Evolutionary conservation across 2,113 vertebrate genomes (phyloP), one percentile per base, ranked within the genome.

Genomic region (Bos taurus): DNA sequence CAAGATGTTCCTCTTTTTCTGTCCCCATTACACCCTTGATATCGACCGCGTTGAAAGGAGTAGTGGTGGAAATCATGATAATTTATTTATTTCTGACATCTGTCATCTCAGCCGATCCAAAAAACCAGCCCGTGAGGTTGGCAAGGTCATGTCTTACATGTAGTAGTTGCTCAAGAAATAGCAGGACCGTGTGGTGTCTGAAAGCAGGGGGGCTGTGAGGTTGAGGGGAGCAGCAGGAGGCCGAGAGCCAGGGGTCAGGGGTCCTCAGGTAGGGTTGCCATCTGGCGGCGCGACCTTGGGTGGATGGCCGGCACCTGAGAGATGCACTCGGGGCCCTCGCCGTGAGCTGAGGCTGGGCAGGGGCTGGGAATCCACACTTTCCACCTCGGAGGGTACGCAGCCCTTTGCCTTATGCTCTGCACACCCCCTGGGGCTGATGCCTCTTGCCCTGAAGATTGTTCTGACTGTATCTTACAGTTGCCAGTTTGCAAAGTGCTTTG

Each of bases 61-160:
- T 30, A 30, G 60, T 54, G 91, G 56, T 64, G 54, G 90, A 88
- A 95, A 36, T 78, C 59, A 71, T 48, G 82, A 50, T 78, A 83
- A 80, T 78, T 95, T 33, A 67, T 91, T 92, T 94, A 89, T 94
- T 97, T 96, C 67, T 95, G 96, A 94, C 78, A 89, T 67, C 77
- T 97, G 93, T 92, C 93, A 48, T 95, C 91, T 91, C 77, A 71
- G n/a, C 96, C 52, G 77, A 86, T 57, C 88, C 77, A 60, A 43
- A 88, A 92, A 96, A 28, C 56, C 88, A 93, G 54, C 87, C 43
- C 25, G 82, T 57, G 50, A 95, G 46, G 46, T 93, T 93, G 93
- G 33, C 83, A 46, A 36, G 95, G 30, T 74, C 14, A 2, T 77
- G 80, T 91, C 74, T 95, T 3, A 16, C 17, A 1, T 13, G 71